A percentile compares a stretch with the other conserved stretches of the same genome.
phyloP scores from a whole-genome alignment of 2,113 vertebrate species.

The Nothocercus julius region DNA sequence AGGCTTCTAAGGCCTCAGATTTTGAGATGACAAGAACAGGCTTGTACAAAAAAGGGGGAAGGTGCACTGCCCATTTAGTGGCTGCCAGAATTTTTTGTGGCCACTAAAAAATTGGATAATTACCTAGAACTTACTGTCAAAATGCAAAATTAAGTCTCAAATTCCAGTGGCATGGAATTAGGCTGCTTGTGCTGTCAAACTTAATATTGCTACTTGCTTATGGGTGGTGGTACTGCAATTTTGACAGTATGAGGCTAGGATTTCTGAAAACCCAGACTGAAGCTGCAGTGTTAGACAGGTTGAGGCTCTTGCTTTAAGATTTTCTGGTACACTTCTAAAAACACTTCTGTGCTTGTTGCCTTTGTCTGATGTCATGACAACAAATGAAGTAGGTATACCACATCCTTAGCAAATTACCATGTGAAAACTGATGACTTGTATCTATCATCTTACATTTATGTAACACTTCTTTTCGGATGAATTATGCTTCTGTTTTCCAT shows the following conservation, averaged over 20 bases:
- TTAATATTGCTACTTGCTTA: accelerated
- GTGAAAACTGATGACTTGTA: neutral
- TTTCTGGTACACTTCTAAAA: neutral
- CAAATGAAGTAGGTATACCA: neutral
- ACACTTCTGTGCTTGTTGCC: too few relatives aligned
- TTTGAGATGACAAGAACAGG: neutral
- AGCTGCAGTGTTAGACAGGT: neutral
- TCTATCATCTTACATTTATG: neutral
- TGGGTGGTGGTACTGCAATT: neutral
- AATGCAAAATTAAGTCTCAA: neutral
- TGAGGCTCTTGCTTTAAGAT: neutral
- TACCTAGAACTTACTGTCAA: neutral
- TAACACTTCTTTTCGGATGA: neutral
- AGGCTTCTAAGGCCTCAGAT: neutral
- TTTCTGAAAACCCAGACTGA: neutral
- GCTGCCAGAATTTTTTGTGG: neutral
- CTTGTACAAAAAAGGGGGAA: neutral
- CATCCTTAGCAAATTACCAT: neutral
- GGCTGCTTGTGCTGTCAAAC: neutral
- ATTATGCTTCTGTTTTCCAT: neutral
- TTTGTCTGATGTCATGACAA: neutral
- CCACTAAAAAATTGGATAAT: neutral
- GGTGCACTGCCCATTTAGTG: neutral
- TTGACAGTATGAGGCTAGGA: accelerated
- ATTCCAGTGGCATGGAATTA: neutral